These are phyloP conservation scores for Pygoscelis antarcticus DNA, from an alignment of 2,113 vertebrate genomes.

Conservation along the genomic window DNA sequence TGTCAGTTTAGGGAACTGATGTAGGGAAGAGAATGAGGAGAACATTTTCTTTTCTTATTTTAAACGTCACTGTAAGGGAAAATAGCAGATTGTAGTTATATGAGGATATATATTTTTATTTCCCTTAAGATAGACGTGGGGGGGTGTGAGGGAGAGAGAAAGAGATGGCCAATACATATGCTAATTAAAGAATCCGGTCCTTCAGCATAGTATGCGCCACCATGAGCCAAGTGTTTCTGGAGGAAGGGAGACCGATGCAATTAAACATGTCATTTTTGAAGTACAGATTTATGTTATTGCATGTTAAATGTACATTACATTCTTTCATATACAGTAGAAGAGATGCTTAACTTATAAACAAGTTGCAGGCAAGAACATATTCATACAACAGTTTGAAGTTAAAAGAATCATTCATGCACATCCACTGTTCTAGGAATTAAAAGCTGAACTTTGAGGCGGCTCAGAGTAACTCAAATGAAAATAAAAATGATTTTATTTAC, in stretches of 20 bases:
- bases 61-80: conserved; percentile 34
- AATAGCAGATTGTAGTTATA: conserved; percentile 70
- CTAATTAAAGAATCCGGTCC: conserved; percentile 50
- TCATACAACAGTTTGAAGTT: background rate
- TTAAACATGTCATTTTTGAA: conserved; percentile 48
- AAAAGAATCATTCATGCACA: background rate
- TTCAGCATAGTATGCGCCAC: background rate
- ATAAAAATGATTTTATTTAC: background rate
- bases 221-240: conserved; percentile 43
- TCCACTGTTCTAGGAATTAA: background rate
- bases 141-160: background rate
- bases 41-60: conserved; percentile 57
- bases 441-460: background rate
- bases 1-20: background rate
- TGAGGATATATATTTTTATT: conserved; percentile 68
- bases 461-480: background rate
- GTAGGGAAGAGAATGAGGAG: background rate
- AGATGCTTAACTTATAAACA: conserved; percentile 3
- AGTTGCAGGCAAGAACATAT: background rate
- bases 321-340: background rate
- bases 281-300: conserved; percentile 25
- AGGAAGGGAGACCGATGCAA: conserved; percentile 4
- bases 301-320: background rate
- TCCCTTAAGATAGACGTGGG: conserved; percentile 49
- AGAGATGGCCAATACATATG: conserved; percentile 43